Percentiles rank a stretch among this genome's conserved stretches.
phyloP scores from a whole-genome alignment of 2,797 vertebrate genomes.

The Hirundo rustica region DNA sequence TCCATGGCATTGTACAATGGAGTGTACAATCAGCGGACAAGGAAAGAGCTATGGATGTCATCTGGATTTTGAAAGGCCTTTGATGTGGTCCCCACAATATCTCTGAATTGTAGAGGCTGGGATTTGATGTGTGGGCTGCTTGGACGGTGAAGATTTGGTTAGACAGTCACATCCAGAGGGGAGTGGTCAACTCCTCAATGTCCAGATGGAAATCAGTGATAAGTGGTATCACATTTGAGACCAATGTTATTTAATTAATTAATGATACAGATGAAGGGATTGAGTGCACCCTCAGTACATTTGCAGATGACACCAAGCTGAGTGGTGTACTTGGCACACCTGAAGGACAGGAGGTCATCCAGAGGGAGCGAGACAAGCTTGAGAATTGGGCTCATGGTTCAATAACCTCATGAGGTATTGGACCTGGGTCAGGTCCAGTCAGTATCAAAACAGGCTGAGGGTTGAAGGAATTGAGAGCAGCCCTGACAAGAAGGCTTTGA shows the following conservation, averaged over 20 bases:
- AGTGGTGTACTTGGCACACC: neutral
- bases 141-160: neutral
- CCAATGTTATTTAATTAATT: neutral
- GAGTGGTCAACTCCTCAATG: neutral
- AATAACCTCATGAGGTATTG: neutral
- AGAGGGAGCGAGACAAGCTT: neutral
- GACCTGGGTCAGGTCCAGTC: neutral
- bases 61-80: neutral
- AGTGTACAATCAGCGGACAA: neutral
- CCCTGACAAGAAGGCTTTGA: neutral
- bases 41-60: neutral
- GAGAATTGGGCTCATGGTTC: neutral
- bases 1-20: neutral
- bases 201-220: neutral
- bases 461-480: neutral
- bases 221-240: fast-evolving
- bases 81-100: neutral
- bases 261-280: neutral
- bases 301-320: neutral
- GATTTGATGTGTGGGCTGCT: neutral
- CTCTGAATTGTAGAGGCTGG: neutral
- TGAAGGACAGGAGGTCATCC: neutral
- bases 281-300: neutral
- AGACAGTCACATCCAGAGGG: neutral
- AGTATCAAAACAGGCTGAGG: neutral